phyloP scores from a whole-genome alignment of 2,113 vertebrate genomes.

The Corythornis madagascariensis region DNA sequence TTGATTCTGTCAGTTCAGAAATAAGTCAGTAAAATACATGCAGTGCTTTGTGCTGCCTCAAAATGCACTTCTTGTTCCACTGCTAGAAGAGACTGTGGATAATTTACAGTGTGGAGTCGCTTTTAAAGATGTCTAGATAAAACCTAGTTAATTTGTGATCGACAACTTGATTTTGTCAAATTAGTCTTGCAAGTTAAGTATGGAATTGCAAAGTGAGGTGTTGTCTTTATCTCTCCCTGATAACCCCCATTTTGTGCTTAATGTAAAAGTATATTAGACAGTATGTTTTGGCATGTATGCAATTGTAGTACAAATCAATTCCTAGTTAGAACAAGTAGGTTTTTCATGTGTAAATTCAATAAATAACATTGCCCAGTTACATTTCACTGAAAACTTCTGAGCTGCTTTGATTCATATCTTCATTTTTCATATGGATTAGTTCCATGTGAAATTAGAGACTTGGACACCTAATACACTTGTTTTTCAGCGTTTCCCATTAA shows the following conservation, averaged over 20 bases:
- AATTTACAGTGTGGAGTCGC: not conserved
- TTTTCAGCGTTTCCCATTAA: conserved; percentile 45
- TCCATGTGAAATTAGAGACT: conserved; percentile 25
- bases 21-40: not conserved
- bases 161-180: not conserved
- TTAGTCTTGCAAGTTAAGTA: not conserved
- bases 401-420: conserved; percentile 7
- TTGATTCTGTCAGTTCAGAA: not conserved
- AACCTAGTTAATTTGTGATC: not conserved
- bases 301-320: not conserved
- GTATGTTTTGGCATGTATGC: not conserved
- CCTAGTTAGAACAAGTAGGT: not conserved
- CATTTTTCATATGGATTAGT: not conserved
- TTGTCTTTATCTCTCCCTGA: not conserved
- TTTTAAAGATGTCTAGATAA: not conserved
- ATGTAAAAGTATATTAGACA: not conserved
- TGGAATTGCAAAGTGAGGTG: not conserved
- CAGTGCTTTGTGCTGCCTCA: not conserved
- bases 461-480: conserved; percentile 25
- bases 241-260: not conserved
- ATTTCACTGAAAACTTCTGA: not conserved
- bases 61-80: not conserved
- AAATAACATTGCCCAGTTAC: not conserved
- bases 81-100: not conserved
- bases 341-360: not conserved